Evolutionary conservation across 2,797 vertebrate species (phyloP).

Genomic region (Macropus fuliginosus): DNA sequence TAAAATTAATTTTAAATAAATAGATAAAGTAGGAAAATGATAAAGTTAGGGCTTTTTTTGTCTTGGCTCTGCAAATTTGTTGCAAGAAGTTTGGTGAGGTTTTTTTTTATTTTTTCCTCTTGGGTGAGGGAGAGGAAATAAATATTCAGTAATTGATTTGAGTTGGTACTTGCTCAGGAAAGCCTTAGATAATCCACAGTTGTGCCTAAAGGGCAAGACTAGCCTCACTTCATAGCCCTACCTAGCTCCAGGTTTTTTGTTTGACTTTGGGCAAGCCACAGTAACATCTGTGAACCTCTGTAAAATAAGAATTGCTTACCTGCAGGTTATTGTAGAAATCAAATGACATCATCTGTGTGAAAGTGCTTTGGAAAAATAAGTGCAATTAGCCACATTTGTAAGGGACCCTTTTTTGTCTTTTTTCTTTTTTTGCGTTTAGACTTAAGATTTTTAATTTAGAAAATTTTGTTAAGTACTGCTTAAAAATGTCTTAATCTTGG

Average conservation of each 20-base stretch:
- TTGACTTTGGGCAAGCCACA: neutral
- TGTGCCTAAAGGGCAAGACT: neutral
- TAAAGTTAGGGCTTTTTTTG: too few relatives aligned
- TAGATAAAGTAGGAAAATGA: too few relatives aligned
- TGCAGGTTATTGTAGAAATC: neutral
- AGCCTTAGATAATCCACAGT: neutral
- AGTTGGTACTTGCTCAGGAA: neutral
- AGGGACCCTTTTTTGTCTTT: neutral
- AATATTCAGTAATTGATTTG: too few relatives aligned
- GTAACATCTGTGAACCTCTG: neutral
- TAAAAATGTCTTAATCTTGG: slow-evolving; percentile 59
- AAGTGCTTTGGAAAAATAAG: neutral
- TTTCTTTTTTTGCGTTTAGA: slow-evolving; percentile 30
- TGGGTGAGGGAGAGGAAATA: too few relatives aligned
- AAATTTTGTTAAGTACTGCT: slow-evolving; percentile 27
- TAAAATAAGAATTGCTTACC: neutral
- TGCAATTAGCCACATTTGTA: neutral
- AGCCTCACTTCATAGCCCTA: too few relatives aligned
- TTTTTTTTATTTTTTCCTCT: too few relatives aligned
- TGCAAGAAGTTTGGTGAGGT: too few relatives aligned
- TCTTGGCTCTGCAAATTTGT: too few relatives aligned
- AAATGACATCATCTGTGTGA: neutral
- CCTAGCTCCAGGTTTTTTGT: neutral
- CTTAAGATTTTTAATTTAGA: slow-evolving; percentile 55
- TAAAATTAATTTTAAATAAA: too few relatives aligned